Evolutionary conservation across 2,113 vertebrate species (phyloP), one percentile per base, ranked within the genome.

Genomic region (Speoplatyrhinus poulsoni): DNA sequence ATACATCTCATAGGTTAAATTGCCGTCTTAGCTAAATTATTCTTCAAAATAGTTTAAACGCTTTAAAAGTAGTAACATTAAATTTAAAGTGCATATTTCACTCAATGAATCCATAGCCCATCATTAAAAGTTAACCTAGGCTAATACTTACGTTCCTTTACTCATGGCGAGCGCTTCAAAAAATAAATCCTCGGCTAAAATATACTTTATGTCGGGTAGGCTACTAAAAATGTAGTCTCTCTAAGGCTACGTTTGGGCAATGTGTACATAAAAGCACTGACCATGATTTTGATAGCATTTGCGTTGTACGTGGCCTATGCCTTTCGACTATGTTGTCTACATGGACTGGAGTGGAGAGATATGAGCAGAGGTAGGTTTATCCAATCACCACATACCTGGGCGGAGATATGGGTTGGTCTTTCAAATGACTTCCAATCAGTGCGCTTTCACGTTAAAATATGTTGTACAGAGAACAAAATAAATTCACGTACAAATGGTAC

Each of bases 111-210:
- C 1, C 26, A 26, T 32, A 57, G 19, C 32, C 12, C 33, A 62
- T 62, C 26, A 15, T 62, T 11, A 50, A n/a, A 41, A 53, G 48
- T 55, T 16, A 63, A 4, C 62, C 8, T 12, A 11, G 62, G 26
- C 4, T n/a, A 26, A 17, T 50, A 93, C 93, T 93, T 26, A 93
- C 93, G 90, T 93, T 32, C 88, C 89, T 57, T 90, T 90, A 0
- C 86, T 89, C 92, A 93, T 93, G 3, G 50, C 50, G 12, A 52
- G 11, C 9, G 15, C 50, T n/a, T 52, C 4, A 52, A 11, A 52
- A 52, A n/a, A 26, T 26, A 26, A 26, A 26, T 3, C 26, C 26
- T 26, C 26, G 26, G 26, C 26, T 26, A 26, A 26, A 26, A 26
- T 26, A 26, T 26, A 26, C 26, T 26, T 26, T 26, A 26, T 26